Base-by-base conservation (phyloP, 2,797 vertebrate genomes). In the Rhabdomys pumilio region DNA sequence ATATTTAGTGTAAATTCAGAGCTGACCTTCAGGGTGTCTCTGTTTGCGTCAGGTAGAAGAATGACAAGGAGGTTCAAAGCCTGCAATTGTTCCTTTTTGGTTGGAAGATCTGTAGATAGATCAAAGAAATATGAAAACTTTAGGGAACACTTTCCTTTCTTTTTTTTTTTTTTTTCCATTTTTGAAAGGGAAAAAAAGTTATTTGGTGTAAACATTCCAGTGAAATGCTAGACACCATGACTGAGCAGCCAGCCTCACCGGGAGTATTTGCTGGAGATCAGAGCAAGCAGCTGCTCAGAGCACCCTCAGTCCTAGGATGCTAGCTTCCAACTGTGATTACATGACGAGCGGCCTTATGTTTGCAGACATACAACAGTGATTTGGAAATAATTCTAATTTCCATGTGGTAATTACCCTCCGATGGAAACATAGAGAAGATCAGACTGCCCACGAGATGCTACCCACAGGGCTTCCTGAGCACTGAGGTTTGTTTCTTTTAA, bases 51-150 rank as follows among this genome's bases (percentile, higher is more conserved):
- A 1, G 99, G 99, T 38, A 99, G 98, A 91, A 99, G 99, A 69
- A 99, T 99, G 92, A 99, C 97, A 87, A 99, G 98, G 90, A 99
- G 99, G 98, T 99, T 99, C 98, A 99, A 98, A 94, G 99, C 99
- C 96, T 99, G 99, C 1, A 99, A 98, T 86, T 99, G 99, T 34
- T 99, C 99, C 86, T 99, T 99, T 98, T 98, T 99, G 1, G 98
- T 99, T 89, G 99, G 99, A 90, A 99, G 98, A 98, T 99, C 99
- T 99, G 98, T 85, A 97, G 97, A 89, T 50, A 98, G 83, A 99
- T 91, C 44, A 98, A 85, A 98, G 0, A 79, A 88, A 91, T 17
- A 38, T 53, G n/a, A 96, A 90, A n/a, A 61, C 76, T 77, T 82
- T 57, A 86, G 5, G 20, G 77, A 91, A 94, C 53, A 93, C 26